Base-by-base conservation (phyloP, 2,113 vertebrate genomes). In the Synodontis membranacea region DNA sequence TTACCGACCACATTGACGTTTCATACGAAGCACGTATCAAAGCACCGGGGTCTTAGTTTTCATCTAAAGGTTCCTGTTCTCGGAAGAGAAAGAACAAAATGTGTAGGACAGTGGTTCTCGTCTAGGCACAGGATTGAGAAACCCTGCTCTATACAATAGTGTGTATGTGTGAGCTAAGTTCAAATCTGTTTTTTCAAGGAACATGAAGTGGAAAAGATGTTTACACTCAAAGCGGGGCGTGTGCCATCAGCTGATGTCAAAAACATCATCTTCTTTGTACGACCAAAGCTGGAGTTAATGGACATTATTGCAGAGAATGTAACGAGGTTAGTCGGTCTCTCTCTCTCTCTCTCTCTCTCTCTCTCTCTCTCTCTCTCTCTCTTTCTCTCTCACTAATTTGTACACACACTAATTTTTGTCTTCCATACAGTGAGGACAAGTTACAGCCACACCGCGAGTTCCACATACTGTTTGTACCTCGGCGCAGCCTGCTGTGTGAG, bases 131-230 rank as follows among this genome's bases (percentile, higher is more conserved):
- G 8, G 66, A 70, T 70, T 70, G 64, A 66, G 64, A 66, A 66
- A 66, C 39, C 4, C 21, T 44, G 39, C 37, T 42, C 3, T 50
- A 7, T 31, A n/a, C 28, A 52, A 52, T 52, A 50, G 14, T n/a
- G 1, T 50, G 23, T 48, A 46, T 15, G 79, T 15, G 79, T 15
- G 6, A 42, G 19, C 39, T 66, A 21, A 50, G 12, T 21, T 64
- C 25, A 48, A 9, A 52, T 70, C 25, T 58, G 52, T n/a, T 82
- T 31, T 39, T 64, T 48, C 80, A 70, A 99, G 98, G 98, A 99
- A 90, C 98, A 99, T 95, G 98, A 99, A 91, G 98, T 99, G 91
- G 97, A 99, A 83, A 99, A 99, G 93, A 99, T 99, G 98, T 99
- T 99, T 91, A 98, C 98, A 0, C 96, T 99, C 9, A 99, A 98